A percentile compares a stretch with the other conserved stretches of the same genome.
phyloP scores from a whole-genome alignment of 2,888 invertebrate species.

The Parasteatoda lunata region DNA sequence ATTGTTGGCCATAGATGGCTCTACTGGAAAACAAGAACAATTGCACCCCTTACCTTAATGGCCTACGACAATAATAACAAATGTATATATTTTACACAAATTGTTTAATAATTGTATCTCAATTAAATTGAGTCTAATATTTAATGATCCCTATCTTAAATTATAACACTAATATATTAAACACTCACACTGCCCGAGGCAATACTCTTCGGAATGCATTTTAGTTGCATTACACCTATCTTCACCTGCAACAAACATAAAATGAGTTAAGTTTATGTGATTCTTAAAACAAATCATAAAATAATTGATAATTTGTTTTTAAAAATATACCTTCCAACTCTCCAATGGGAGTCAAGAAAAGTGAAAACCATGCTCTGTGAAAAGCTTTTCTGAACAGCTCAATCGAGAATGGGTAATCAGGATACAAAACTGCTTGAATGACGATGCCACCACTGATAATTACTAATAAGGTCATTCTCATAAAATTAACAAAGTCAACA shows the following conservation, averaged over 20 bases:
- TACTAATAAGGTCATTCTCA: conserved; percentile 74
- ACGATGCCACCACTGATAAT: conserved; percentile 74
- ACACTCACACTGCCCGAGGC: conserved; percentile 56
- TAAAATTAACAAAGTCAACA: conserved; percentile 74
- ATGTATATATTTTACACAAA: too few species aligned
- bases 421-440: conserved; percentile 76
- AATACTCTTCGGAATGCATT: conserved; percentile 29
- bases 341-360: conserved; percentile 74
- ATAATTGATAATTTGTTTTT: background rate
- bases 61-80: too few species aligned
- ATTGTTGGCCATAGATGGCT: too few species aligned
- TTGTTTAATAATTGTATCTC: too few species aligned
- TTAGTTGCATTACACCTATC: conserved; percentile 43
- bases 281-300: background rate
- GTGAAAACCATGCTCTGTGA: conserved; percentile 75
- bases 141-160: too few species aligned
- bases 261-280: background rate
- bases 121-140: too few species aligned
- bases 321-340: conserved; percentile 72
- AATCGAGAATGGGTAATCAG: conserved; percentile 74
- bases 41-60: too few species aligned
- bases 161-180: too few species aligned
- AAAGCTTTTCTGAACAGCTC: conserved; percentile 73
- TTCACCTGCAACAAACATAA: conserved; percentile 29
- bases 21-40: too few species aligned